These are phyloP conservation scores for Drosophila fuyamai DNA, from an alignment of 1,140 invertebrate genomes.

Conservation along the genomic window DNA sequence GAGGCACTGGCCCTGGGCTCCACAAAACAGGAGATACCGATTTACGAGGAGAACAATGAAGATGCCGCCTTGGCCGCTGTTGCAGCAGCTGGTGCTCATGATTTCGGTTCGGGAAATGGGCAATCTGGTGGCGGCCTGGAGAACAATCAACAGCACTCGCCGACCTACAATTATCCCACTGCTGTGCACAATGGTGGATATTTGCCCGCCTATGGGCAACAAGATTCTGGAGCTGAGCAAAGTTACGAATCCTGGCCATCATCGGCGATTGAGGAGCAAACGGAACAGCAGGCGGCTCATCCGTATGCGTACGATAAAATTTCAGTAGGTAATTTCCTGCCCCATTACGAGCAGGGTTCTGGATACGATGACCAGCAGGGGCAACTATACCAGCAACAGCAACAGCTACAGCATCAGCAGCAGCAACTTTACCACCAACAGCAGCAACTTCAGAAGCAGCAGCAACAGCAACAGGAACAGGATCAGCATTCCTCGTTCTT, in stretches of 20 bases:
- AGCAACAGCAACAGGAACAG: conserved; percentile 48
- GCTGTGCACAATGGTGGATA: conserved; percentile 28
- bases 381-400: conserved; percentile 36
- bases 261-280: conserved; percentile 16
- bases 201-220: conserved; percentile 24
- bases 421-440: conserved; percentile 32
- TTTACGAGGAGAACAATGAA: conserved; percentile 82
- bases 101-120: conserved; percentile 29
- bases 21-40: conserved; percentile 79
- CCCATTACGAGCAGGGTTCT: conserved; percentile 65
- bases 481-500: conserved; percentile 57
- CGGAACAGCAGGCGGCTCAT: conserved; percentile 33
- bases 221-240: conserved; percentile 22
- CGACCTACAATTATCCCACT: conserved; percentile 71
- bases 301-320: conserved; percentile 73
- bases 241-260: conserved; percentile 41
- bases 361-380: conserved; percentile 57
- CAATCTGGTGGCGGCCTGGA: conserved; percentile 31
- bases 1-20: conserved; percentile 58
- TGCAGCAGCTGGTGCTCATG: conserved; percentile 56
- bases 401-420: conserved; percentile 41
- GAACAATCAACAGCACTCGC: conserved; percentile 42
- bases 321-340: conserved; percentile 75
- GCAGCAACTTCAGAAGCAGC: conserved; percentile 47
- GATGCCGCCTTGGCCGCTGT: conserved; percentile 69